Evolutionary conservation across 2,113 vertebrate species (phyloP).

Genomic region (Monarcha castaneiventris): DNA sequence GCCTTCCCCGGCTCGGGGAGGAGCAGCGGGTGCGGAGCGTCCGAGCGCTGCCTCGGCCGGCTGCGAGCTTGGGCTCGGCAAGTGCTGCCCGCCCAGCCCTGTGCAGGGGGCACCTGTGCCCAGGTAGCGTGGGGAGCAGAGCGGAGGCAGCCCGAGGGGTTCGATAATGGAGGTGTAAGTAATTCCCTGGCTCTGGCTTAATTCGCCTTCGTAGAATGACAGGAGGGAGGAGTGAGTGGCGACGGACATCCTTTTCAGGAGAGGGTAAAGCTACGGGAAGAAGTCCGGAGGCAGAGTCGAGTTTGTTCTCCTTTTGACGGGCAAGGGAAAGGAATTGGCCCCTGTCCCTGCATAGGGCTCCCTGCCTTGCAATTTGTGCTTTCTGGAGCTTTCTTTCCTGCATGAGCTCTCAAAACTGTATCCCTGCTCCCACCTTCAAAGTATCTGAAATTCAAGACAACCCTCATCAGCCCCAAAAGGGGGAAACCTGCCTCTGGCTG

Average conservation of each 20-base stretch:
- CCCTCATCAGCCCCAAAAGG: background rate
- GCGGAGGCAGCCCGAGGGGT: rapidly evolving
- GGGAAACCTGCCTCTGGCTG: background rate
- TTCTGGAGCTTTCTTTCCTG: background rate
- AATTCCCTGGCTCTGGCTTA: background rate
- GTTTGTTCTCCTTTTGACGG: background rate
- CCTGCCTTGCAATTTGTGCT: background rate
- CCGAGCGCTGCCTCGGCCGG: background rate
- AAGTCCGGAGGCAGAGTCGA: background rate
- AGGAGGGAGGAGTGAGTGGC: background rate
- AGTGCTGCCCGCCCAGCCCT: rapidly evolving
- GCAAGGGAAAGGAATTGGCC: rapidly evolving
- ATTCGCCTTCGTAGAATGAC: background rate
- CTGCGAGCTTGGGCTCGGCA: rapidly evolving
- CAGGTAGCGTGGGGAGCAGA: background rate
- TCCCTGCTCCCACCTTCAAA: background rate
- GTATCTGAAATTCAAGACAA: background rate
- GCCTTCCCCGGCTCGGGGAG: rapidly evolving
- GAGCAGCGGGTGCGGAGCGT: background rate
- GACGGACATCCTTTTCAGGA: background rate
- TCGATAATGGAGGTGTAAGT: background rate
- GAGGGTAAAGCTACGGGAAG: background rate
- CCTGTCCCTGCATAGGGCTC: rapidly evolving
- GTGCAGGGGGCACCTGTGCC: rapidly evolving
- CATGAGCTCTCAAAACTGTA: rapidly evolving